These are phyloP conservation scores for Standfussiana lucernea DNA, from an alignment of 2,888 invertebrate species.

Conservation along the genomic window DNA sequence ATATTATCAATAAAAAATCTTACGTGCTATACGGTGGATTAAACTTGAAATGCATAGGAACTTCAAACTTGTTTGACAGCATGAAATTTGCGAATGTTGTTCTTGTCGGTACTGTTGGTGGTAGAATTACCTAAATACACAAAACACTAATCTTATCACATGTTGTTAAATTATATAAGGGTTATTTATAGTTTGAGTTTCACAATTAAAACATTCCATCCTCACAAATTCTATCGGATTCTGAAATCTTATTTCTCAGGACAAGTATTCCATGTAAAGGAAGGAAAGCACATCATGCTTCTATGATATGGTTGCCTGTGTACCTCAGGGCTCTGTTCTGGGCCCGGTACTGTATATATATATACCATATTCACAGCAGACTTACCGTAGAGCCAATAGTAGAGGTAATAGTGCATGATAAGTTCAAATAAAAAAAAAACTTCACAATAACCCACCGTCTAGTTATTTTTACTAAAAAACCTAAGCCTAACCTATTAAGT, in stretches of 20 bases:
- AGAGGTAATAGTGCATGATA: no score
- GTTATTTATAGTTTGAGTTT: not conserved
- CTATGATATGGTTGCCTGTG: no score
- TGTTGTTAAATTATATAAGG: not conserved
- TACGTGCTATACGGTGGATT: slow-evolving; percentile 82
- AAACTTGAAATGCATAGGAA: slow-evolving; percentile 85
- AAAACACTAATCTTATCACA: slow-evolving; percentile 11
- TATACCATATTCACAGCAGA: no score
- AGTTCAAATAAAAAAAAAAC: no score
- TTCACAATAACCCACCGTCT: not conserved
- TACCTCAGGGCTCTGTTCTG: no score
- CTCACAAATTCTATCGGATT: not conserved
- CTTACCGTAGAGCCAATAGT: no score
- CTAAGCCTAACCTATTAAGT: not conserved
- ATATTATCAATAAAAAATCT: slow-evolving; percentile 65
- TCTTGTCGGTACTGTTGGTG: slow-evolving; percentile 86
- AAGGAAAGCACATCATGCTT: no score
- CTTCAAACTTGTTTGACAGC: slow-evolving; percentile 84
- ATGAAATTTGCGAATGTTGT: slow-evolving; percentile 86
- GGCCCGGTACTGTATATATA: no score
- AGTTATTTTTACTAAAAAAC: not conserved
- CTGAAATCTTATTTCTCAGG: not conserved
- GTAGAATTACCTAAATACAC: slow-evolving; percentile 79
- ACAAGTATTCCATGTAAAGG: not conserved
- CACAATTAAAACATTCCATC: not conserved